These are phyloP conservation scores for Scelioninae gen. 1 DNA, from an alignment of 2,888 invertebrate genomes.

Conservation along the genomic window DNA sequence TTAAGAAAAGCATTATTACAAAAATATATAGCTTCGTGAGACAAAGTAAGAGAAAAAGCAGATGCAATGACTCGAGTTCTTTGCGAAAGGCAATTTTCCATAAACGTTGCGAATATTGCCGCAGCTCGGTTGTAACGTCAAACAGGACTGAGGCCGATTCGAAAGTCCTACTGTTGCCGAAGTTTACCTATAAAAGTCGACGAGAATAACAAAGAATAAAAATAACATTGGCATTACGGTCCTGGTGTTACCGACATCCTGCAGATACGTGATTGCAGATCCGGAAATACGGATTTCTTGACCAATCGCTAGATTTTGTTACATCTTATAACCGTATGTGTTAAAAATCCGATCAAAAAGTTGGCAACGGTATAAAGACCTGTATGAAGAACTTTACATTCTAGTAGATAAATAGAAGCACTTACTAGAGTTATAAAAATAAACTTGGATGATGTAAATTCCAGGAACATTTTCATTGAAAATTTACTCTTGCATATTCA, in stretches of 20 bases:
- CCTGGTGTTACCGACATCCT: slow-evolving; percentile 56
- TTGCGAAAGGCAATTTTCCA: slow-evolving; percentile 80
- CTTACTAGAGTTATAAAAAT: neutral
- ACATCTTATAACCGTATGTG: slow-evolving; percentile 26
- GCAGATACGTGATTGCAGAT: slow-evolving; percentile 64
- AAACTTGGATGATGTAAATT: slow-evolving; percentile 14
- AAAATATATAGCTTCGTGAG: slow-evolving; percentile 11
- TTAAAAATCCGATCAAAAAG: slow-evolving; percentile 51
- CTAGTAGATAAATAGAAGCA: slow-evolving; percentile 66
- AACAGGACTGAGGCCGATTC: slow-evolving; percentile 67
- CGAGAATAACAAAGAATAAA: slow-evolving; percentile 77
- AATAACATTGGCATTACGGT: slow-evolving; percentile 69
- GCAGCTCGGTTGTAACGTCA: slow-evolving; percentile 55
- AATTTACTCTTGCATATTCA: neutral
- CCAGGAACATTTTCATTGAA: slow-evolving; percentile 14
- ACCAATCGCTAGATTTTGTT: slow-evolving; percentile 59
- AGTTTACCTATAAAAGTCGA: slow-evolving; percentile 81
- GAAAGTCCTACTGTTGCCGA: slow-evolving; percentile 72
- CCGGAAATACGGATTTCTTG: slow-evolving; percentile 64
- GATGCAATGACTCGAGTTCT: slow-evolving; percentile 72
- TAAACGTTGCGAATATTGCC: slow-evolving; percentile 75
- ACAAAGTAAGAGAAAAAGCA: slow-evolving; percentile 38
- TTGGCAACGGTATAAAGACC: slow-evolving; percentile 24
- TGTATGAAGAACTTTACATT: slow-evolving; percentile 41
- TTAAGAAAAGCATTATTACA: neutral